phyloP scores from a whole-genome alignment of 1,140 invertebrate species.

The Anagrus nilaparvatae region DNA sequence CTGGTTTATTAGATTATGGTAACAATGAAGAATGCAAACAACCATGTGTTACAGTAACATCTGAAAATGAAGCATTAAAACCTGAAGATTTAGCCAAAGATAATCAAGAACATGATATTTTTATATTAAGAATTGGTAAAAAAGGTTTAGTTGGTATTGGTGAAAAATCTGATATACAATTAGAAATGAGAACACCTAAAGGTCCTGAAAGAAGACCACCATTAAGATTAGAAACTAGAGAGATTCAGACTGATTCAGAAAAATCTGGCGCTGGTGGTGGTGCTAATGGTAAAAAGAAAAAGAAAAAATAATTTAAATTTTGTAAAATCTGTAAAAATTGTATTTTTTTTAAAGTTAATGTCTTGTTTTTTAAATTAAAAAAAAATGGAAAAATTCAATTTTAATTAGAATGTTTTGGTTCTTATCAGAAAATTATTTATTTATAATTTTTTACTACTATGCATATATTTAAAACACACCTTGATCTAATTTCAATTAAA shows the following conservation, averaged over 20 bases:
- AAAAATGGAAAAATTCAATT: too few relatives aligned
- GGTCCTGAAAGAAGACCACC: conserved; percentile 30
- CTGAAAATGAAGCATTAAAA: conserved; percentile 15
- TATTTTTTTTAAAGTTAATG: too few relatives aligned
- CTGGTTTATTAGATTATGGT: conserved; percentile 9
- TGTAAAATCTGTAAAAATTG: too few relatives aligned
- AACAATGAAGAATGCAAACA: conserved; percentile 15
- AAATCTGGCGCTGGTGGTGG: conserved; percentile 7
- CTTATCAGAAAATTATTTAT: too few relatives aligned
- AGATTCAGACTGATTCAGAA: conserved; percentile 33
- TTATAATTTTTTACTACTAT: too few relatives aligned
- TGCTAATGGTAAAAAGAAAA: conserved; percentile 16
- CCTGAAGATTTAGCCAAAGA: conserved; percentile 2
- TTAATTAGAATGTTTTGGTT: too few relatives aligned
- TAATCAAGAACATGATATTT: conserved; percentile 31
- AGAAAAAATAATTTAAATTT: conserved; percentile 2
- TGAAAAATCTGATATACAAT: conserved; percentile 37
- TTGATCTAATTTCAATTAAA: too few relatives aligned
- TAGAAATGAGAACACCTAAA: conserved; percentile 38
- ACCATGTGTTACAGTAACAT: conserved; percentile 25
- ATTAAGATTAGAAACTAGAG: conserved; percentile 32
- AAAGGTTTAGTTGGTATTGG: conserved; percentile 33
- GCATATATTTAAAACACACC: too few relatives aligned
- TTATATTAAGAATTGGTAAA: conserved; percentile 38
- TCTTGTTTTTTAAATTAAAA: too few relatives aligned